Evolutionary conservation across 1,140 invertebrate species (phyloP), one percentile per base, ranked within the genome.

Genomic region (Musca vetustissima): DNA sequence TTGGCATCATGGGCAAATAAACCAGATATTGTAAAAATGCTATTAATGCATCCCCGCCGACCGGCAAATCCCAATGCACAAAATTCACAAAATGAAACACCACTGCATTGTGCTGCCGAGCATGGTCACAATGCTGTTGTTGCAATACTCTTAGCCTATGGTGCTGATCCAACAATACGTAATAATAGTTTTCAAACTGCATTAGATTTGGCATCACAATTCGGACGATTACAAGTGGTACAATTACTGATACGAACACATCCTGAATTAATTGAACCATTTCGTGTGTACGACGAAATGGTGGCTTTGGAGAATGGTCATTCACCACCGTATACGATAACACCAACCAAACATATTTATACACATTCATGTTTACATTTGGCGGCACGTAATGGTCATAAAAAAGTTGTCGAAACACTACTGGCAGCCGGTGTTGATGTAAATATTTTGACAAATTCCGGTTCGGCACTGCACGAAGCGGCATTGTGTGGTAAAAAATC

Each of bases 391-490:
- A 96, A 97, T 86, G 96, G 96, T 0, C 84, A 68, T 83, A 94
- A 93, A 81, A 88, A 91, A 50, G 94, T 97, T 21, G 94, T 98
- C 22, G 89, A 91, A 75, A 87, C 91, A 0, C 85, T 98, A 7
- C 83, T 97, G 28, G 87, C 90, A n/a, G 91, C 93, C 50, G 95
- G 95, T 1, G 90, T 97, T 73, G 90, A 95, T 77, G 92, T 97
- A 0, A 97, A 98, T 81, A 89, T 93, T 15, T 86, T 93, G 71
- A 97, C 96, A 0, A 87, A 90, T 68, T 88, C 90, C 19, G 97
- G 97, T 0, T 96, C 94, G 8, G 94, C 96, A 0, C 86, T 99
- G 66, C 97, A 98, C 84, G 95, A 98, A 78, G 96, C 96, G 1
- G 95, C 95, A 0, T 87, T 97, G 14, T 97, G 92, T 84, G 95